phyloP scores from a whole-genome alignment of 30 jellyfish, hydroid and myxozoan species.

The Morbakka virulenta region DNA sequence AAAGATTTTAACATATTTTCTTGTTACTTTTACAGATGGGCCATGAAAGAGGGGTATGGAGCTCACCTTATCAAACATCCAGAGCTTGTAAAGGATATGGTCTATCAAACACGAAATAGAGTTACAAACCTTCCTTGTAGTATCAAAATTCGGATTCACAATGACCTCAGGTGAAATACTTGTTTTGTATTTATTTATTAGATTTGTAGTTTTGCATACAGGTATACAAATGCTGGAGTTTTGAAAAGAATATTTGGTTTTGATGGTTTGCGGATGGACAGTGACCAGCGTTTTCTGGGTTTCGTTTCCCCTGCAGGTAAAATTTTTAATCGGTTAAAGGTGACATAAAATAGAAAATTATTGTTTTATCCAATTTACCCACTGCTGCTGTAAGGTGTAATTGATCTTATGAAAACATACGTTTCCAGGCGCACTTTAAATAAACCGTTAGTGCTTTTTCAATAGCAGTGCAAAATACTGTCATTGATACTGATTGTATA shows the following conservation, averaged over 20 bases:
- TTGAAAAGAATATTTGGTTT: neutral
- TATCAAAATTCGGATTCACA: slow-evolving; percentile 80
- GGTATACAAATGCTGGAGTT: too few species aligned
- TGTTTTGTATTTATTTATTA: too few species aligned
- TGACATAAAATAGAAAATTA: neutral
- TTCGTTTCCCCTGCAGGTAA: neutral
- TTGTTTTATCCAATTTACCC: neutral
- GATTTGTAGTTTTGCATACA: neutral
- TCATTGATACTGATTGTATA: too few species aligned
- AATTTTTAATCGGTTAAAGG: neutral
- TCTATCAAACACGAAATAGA: slow-evolving; percentile 56
- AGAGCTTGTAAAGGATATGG: slow-evolving; percentile 78
- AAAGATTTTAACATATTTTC: neutral
- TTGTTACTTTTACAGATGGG: slow-evolving; percentile 60
- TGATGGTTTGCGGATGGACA: neutral
- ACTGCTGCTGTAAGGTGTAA: too few species aligned
- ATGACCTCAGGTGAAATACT: slow-evolving; percentile 61
- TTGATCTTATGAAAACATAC: too few species aligned
- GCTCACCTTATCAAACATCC: slow-evolving; percentile 78
- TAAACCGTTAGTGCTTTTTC: too few species aligned
- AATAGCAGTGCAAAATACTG: too few species aligned
- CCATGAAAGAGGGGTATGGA: slow-evolving; percentile 97
- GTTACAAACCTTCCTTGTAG: slow-evolving; percentile 81
- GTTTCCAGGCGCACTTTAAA: too few species aligned
- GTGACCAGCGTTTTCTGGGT: neutral